Evolutionary conservation across 2,797 vertebrate species (phyloP).

Genomic region (Chelmon rostratus): DNA sequence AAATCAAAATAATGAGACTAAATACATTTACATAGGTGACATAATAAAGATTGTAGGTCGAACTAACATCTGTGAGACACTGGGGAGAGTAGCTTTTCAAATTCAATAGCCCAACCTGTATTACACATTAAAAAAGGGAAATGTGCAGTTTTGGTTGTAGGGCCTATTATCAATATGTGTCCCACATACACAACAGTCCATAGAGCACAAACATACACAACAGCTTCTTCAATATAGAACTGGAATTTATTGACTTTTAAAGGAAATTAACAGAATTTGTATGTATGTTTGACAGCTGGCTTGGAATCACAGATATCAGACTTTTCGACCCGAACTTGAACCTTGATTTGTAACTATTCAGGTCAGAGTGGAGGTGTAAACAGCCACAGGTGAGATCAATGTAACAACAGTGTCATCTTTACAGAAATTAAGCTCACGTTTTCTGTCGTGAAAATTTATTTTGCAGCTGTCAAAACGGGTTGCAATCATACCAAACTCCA

Average conservation of each 20-base stretch:
- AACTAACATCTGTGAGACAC: not conserved
- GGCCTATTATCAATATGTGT: not conserved
- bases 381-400: not conserved
- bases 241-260: not conserved
- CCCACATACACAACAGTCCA: not conserved
- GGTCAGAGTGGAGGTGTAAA: not conserved
- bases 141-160: not conserved
- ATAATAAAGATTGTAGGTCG: not conserved
- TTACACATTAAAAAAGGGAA: too few species aligned
- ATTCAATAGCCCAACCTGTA: not conserved
- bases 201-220: too few species aligned
- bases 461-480: too few species aligned
- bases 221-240: not conserved
- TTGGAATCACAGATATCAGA: not conserved
- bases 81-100: not conserved
- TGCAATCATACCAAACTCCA: not conserved
- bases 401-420: not conserved
- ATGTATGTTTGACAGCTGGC: not conserved
- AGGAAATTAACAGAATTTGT: not conserved
- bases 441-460: too few species aligned
- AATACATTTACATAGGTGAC: not conserved
- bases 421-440: not conserved
- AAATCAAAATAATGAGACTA: not conserved
- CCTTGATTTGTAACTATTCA: not conserved
- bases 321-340: not conserved